Conservation (phyloP, 2,113 vertebrate species). For the Suncus etruscus region DNA sequence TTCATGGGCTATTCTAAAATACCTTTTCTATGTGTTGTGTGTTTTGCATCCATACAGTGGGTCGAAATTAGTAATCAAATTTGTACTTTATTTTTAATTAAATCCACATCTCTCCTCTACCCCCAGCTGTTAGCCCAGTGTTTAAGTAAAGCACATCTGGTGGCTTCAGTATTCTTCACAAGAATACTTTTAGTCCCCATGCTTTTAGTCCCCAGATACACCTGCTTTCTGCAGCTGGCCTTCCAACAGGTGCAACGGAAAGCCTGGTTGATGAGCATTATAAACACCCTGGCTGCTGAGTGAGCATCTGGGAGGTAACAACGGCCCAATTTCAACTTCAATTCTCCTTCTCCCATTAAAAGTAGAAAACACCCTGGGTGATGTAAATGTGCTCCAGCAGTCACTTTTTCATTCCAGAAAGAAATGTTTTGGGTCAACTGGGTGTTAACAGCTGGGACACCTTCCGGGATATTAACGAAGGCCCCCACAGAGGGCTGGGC, state of each 20-base stretch:
- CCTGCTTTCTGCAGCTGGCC: constrained; percentile 79
- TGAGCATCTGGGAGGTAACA: constrained; percentile 70
- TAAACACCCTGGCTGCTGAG: constrained; percentile 73
- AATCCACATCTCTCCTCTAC: constrained; percentile 71
- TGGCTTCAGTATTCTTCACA: constrained; percentile 75
- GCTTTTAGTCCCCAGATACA: constrained; percentile 74
- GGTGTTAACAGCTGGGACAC: constrained; percentile 63
- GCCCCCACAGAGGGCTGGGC: background rate
- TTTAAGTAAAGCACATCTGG: constrained; percentile 74
- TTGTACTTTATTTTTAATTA: constrained; percentile 77
- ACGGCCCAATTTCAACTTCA: constrained; percentile 69
- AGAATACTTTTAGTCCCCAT: too few relatives aligned
- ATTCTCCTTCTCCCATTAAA: constrained; percentile 45
- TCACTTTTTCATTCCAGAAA: constrained; percentile 61
- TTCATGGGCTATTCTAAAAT: constrained; percentile 60
- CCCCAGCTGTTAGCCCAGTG: constrained; percentile 70
- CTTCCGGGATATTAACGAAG: constrained; percentile 57
- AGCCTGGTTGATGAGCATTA: constrained; percentile 73
- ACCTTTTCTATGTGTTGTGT: background rate
- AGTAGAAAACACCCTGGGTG: constrained; percentile 58
- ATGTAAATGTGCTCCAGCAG: constrained; percentile 32
- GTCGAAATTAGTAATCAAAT: constrained; percentile 78
- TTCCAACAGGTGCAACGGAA: constrained; percentile 79
- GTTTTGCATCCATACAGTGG: constrained; percentile 55
- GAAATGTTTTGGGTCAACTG: constrained; percentile 48